phyloP scores from a whole-genome alignment of 2,113 vertebrate genomes.

The Marcusenius ussheri region DNA sequence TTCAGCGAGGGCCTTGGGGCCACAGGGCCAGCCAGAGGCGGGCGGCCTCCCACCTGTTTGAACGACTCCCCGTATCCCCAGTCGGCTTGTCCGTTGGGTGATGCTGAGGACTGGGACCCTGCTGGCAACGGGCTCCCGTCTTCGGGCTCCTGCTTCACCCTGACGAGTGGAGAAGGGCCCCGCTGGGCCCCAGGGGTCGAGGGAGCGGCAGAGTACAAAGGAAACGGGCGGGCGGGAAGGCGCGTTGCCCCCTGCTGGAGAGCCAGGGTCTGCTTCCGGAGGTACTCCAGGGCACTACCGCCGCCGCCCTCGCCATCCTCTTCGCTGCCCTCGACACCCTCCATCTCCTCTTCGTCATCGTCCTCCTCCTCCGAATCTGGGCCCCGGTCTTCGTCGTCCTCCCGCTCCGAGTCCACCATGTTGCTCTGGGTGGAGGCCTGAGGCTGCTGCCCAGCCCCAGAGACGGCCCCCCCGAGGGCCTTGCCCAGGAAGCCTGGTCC shows the following conservation, averaged over 20 bases:
- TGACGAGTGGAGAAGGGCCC: constrained; percentile 47
- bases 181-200: constrained; percentile 48
- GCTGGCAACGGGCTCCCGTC: constrained; percentile 64
- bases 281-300: constrained; percentile 69
- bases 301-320: constrained; percentile 55
- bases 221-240: constrained; percentile 45
- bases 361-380: constrained; percentile 59
- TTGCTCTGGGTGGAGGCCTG: constrained; percentile 66
- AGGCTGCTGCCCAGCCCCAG: constrained; percentile 26
- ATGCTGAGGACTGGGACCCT: constrained; percentile 49
- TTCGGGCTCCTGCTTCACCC: constrained; percentile 77
- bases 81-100: constrained; percentile 62
- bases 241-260: constrained; percentile 59
- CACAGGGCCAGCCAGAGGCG: not conserved
- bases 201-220: constrained; percentile 40
- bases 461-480: constrained; percentile 40
- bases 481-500: constrained; percentile 59
- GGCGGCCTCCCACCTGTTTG: constrained; percentile 78
- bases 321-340: constrained; percentile 66
- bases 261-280: constrained; percentile 72
- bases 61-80: constrained; percentile 82
- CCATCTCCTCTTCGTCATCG: constrained; percentile 52
- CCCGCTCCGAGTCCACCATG: constrained; percentile 74
- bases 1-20: not conserved
- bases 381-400: constrained; percentile 64